phyloP scores from a whole-genome alignment of 1,140 invertebrate species.

The Drosophila repletoides region DNA sequence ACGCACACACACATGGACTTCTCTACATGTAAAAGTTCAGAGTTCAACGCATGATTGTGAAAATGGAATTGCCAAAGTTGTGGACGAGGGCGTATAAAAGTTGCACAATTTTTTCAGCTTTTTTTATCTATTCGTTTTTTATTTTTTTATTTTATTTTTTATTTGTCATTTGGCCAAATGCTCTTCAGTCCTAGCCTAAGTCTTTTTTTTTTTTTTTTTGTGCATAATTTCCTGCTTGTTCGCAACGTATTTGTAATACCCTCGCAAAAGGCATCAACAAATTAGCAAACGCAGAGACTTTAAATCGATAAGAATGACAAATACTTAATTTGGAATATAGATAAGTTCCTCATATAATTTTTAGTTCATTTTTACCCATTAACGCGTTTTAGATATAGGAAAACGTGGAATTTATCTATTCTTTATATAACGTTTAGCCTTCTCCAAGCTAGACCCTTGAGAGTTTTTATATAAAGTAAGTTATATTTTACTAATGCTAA shows the following conservation, averaged over 20 bases:
- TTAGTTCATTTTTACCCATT: too few species aligned
- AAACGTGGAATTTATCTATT: too few species aligned
- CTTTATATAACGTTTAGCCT: too few species aligned
- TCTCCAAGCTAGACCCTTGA: too few species aligned
- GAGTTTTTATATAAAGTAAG: too few species aligned
- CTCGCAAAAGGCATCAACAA: neutral
- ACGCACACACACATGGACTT: conserved; percentile 9
- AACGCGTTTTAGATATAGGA: too few species aligned
- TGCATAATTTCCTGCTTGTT: conserved; percentile 65
- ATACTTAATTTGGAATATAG: too few species aligned
- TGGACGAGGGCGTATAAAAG: conserved; percentile 47
- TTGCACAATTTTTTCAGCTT: conserved; percentile 33
- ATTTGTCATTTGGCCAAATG: conserved; percentile 44
- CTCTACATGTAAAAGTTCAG: conserved; percentile 62
- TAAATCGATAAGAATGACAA: too few species aligned
- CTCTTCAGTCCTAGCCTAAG: conserved; percentile 22
- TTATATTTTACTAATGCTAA: too few species aligned
- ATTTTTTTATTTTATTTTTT: conserved; percentile 7
- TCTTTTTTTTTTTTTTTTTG: conserved; percentile 43
- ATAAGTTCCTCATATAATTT: too few species aligned
- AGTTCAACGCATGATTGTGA: conserved; percentile 79
- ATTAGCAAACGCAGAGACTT: too few species aligned
- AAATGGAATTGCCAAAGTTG: conserved; percentile 77
- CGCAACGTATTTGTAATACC: neutral
- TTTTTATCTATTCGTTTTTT: conserved; percentile 3